Percentiles rank a stretch among this genome's conserved stretches.
Conservation (phyloP, 2,797 vertebrate genomes). For the Champsocephalus gunnari region DNA sequence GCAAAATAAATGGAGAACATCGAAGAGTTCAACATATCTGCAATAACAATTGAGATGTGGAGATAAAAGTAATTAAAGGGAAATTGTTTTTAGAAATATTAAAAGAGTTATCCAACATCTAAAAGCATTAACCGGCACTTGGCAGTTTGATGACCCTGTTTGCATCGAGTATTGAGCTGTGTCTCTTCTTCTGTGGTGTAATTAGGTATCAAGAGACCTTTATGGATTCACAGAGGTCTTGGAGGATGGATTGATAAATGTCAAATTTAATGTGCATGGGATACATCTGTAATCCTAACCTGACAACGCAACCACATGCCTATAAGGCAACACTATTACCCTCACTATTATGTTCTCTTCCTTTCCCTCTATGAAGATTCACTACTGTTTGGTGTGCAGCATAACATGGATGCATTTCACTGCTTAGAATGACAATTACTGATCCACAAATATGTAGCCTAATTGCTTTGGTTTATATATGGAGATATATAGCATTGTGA, state of each 20-base stretch:
- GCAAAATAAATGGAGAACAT: slow-evolving; percentile 57
- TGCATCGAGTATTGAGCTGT: background rate
- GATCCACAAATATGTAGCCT: background rate
- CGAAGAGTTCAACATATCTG: slow-evolving; percentile 49
- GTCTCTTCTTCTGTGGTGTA: background rate
- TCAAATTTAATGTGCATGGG: slow-evolving; percentile 8
- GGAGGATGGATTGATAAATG: background rate
- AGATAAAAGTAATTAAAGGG: slow-evolving; percentile 42
- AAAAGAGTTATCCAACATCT: slow-evolving; percentile 37
- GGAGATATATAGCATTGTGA: slow-evolving; percentile 5
- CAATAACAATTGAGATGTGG: slow-evolving; percentile 31
- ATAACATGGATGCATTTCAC: too few relatives aligned
- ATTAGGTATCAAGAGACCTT: background rate
- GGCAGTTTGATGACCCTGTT: slow-evolving; percentile 21
- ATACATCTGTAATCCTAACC: background rate
- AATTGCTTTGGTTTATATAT: slow-evolving; percentile 8
- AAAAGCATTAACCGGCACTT: background rate
- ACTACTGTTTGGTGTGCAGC: too few relatives aligned
- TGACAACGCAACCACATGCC: background rate
- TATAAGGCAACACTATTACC: slow-evolving; percentile 3
- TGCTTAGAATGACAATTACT: too few relatives aligned
- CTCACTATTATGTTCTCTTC: background rate
- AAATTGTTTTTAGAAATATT: slow-evolving; percentile 39
- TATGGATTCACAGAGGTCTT: background rate
- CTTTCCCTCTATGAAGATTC: background rate